Conservation (phyloP, 1,140 invertebrate genomes). For the Campoletis sonorensis region DNA sequence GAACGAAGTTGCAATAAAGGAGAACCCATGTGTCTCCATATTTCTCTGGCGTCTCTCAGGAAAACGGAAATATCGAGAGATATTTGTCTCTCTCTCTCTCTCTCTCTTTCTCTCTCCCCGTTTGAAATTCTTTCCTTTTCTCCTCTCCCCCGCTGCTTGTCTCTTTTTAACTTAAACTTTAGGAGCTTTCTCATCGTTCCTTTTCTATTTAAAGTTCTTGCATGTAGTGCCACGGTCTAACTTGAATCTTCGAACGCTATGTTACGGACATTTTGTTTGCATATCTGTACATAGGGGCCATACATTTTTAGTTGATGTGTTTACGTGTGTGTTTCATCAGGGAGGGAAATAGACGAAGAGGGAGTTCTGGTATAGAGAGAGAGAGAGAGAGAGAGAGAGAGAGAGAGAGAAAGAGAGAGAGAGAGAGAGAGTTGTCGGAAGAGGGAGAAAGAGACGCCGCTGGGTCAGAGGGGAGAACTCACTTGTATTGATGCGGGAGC, state of each 20-base stretch:
- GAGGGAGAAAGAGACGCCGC: constrained; percentile 31
- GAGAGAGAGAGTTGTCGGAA: constrained; percentile 34
- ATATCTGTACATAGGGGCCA: neutral
- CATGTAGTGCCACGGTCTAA: constrained; percentile 31
- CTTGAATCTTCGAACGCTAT: constrained; percentile 16
- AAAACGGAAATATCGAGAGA: constrained; percentile 58
- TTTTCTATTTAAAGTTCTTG: constrained; percentile 36
- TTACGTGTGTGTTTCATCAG: constrained; percentile 8
- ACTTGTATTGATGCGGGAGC: constrained; percentile 28
- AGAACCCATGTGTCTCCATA: constrained; percentile 7
- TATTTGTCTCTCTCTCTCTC: constrained; percentile 46
- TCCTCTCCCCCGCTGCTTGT: constrained; percentile 22
- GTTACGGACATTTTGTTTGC: constrained; percentile 23
- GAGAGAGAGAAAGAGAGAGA: constrained; percentile 33
- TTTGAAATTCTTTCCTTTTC: constrained; percentile 22
- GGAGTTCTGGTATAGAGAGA: constrained; percentile 1
- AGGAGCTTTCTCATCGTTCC: constrained; percentile 5
- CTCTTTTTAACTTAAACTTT: neutral
- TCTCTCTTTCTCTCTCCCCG: constrained; percentile 32
- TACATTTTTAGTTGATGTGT: neutral
- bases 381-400: constrained; percentile 36
- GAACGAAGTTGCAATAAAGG: constrained; percentile 19
- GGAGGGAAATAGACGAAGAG: constrained; percentile 21
- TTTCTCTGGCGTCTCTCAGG: constrained; percentile 33
- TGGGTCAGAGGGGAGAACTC: constrained; percentile 5